These are phyloP conservation scores for Sturnira hondurensis DNA, from an alignment of 2,113 vertebrate genomes.

Conservation along the genomic window DNA sequence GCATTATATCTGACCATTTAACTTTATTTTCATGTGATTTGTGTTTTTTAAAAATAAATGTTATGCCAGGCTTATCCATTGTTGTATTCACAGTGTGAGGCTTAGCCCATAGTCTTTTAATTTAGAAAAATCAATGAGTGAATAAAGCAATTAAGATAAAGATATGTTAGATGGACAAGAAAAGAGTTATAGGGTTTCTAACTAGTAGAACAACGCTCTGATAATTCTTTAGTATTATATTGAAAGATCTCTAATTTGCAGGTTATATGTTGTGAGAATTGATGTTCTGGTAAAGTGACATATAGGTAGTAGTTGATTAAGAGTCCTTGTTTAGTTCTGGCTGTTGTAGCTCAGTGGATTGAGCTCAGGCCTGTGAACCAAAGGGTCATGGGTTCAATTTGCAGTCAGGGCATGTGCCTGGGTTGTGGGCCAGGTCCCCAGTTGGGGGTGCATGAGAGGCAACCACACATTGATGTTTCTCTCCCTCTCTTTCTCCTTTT, in stretches of 20 bases:
- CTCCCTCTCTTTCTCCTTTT: no score
- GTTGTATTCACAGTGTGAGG: not conserved
- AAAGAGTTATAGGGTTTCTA: not conserved
- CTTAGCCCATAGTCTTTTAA: not conserved
- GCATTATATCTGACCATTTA: not conserved
- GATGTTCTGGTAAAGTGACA: not conserved
- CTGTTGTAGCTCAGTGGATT: no score
- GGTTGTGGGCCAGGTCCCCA: no score
- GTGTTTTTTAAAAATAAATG: not conserved
- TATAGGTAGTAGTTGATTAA: not conserved
- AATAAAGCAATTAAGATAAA: not conserved
- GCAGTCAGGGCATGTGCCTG: no score
- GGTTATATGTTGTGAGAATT: not conserved
- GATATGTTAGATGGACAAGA: not conserved
- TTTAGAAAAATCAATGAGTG: not conserved
- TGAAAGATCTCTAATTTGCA: not conserved
- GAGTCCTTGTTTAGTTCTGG: not conserved
- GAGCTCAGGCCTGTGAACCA: no score
- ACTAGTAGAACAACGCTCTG: not conserved
- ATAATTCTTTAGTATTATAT: not conserved
- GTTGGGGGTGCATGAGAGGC: no score
- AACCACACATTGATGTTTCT: no score
- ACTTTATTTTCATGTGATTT: not conserved
- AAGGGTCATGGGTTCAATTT: no score
- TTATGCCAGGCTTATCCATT: not conserved